Base-by-base conservation (phyloP, 2,113 vertebrate genomes). In the Riparia riparia region DNA sequence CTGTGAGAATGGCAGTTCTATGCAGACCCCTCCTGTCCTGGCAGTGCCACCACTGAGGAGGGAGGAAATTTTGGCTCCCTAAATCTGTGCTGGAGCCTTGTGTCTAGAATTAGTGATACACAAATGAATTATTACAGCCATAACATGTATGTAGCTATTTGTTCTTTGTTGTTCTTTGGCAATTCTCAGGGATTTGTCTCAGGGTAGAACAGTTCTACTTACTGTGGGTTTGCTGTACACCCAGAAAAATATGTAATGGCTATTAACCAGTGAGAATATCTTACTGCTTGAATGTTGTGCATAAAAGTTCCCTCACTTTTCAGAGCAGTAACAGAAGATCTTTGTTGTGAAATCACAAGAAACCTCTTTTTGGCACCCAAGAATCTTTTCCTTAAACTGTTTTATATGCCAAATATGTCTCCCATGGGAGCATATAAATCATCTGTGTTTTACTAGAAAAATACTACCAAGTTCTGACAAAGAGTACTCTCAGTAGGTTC, bases 361-460 rank as follows among this genome's bases (percentile, higher is more conserved):
- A 95, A 71, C 10, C 78, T 93, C 86, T 95, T 96, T 90, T 92
- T 98, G 94, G 71, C 29, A 91, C 92, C 78, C 73, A 91, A 86
- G 71, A 94, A 86, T 77, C 37, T 91, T 95, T 53, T 50, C 50
- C 86, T 90, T 57, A 51, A 84, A 79, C 61, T 81, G 63, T 50
- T 88, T 97, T 96, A 69, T 83, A 74, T 54, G 78, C 89, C 63
- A 84, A 94, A 86, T 89, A 53, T 82, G 10, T 83, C 44, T 96
- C 77, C 42, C 71, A 68, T 94, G 89, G 95, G 89, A 57, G 50
- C 66, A 66, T 91, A 93, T 96, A 97, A 97, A 97, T 98, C 96
- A 96, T 77, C 68, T 53, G 25, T 72, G 69, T 95, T 97, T 97
- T 95, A 97, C 96, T 97, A 91, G 74, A 64, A 95, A 95, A 87